phyloP scores from a whole-genome alignment of 2,797 vertebrate genomes.

The Acridotheres tristis region DNA sequence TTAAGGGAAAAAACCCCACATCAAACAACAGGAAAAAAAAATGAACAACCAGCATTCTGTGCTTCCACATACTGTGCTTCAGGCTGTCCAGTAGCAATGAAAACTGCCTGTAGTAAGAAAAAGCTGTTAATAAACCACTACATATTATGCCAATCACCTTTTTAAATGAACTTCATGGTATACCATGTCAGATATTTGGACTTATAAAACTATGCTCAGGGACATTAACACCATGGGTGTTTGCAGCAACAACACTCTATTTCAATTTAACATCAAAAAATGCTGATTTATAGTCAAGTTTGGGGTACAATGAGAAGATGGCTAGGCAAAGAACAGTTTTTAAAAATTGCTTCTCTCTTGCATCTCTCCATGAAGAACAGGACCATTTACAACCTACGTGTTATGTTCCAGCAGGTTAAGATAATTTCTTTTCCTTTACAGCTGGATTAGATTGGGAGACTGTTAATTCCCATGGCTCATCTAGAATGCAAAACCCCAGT shows the following conservation, averaged over 20 bases:
- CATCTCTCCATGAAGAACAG: neutral
- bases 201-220: neutral
- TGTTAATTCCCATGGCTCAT: neutral
- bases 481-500: neutral
- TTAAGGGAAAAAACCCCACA: neutral
- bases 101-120: neutral
- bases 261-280: neutral
- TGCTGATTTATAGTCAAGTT: neutral
- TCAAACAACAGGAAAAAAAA: neutral
- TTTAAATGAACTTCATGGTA: neutral
- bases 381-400: neutral
- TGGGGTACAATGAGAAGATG: neutral
- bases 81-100: neutral
- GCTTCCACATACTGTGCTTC: neutral
- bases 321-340: neutral
- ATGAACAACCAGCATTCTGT: neutral
- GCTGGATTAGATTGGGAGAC: neutral
- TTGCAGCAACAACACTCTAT: neutral
- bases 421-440: neutral
- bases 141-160: neutral
- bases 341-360: neutral
- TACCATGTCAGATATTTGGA: neutral
- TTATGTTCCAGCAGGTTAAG: neutral
- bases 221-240: neutral
- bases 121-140: neutral